Evolutionary conservation across 2,888 invertebrate species (phyloP).

Genomic region (Ferrisia virgata): DNA sequence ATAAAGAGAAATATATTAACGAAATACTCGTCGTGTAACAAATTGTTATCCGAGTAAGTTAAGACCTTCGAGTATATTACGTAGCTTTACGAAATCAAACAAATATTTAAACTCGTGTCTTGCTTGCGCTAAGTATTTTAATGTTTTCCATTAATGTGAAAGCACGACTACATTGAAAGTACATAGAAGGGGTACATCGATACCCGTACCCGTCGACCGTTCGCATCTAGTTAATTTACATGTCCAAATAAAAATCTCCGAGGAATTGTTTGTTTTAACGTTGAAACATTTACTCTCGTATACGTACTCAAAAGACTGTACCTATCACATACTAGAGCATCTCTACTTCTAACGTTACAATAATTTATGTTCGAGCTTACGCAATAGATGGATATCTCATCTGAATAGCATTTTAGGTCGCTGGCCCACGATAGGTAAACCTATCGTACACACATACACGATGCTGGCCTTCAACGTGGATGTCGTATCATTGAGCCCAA

Average conservation of each 20-base stretch:
- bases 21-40: background rate
- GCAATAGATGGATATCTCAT: too few species aligned
- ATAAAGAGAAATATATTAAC: background rate
- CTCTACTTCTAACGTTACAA: too few species aligned
- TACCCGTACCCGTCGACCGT: background rate
- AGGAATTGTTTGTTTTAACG: constrained; percentile 36
- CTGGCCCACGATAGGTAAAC: too few species aligned
- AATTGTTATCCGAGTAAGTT: background rate
- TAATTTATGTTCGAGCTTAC: too few species aligned
- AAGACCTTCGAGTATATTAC: too few species aligned
- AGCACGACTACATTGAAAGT: constrained; percentile 39
- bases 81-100: constrained; percentile 7
- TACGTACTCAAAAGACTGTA: too few species aligned
- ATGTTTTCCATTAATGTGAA: constrained; percentile 43
- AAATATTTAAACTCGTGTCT: constrained; percentile 25
- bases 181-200: background rate
- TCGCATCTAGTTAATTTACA: constrained; percentile 35
- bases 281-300: constrained; percentile 5
- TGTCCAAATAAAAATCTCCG: constrained; percentile 44
- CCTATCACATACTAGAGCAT: too few species aligned
- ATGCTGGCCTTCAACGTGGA: too few species aligned
- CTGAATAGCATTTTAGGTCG: too few species aligned
- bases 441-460: too few species aligned
- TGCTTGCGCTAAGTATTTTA: constrained; percentile 17
- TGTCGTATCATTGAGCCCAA: too few species aligned